These are phyloP conservation scores for Drosophila nr. perissopoda DNA, from an alignment of 2,888 invertebrate species.

Conservation along the genomic window DNA sequence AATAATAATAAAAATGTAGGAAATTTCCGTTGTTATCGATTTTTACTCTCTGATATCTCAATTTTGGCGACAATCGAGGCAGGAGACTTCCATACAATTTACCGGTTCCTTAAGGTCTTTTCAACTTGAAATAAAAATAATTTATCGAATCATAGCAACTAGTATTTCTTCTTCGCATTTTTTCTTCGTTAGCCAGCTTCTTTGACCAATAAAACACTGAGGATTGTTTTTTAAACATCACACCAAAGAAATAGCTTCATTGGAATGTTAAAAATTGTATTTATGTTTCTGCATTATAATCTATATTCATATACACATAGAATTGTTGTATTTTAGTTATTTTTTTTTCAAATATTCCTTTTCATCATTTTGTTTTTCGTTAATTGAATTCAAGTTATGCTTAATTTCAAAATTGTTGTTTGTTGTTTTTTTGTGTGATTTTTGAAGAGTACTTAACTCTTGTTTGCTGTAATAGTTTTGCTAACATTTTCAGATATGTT, in stretches of 20 bases:
- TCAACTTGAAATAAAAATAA: neutral
- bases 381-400: slow-evolving; percentile 50
- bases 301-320: slow-evolving; percentile 61
- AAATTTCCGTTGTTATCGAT: neutral
- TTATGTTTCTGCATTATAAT: slow-evolving; percentile 63
- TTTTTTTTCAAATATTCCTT: slow-evolving; percentile 24
- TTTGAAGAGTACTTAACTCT: slow-evolving; percentile 75
- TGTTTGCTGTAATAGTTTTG: slow-evolving; percentile 63
- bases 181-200: neutral
- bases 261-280: slow-evolving; percentile 84
- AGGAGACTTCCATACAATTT: neutral
- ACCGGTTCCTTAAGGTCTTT: neutral
- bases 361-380: slow-evolving; percentile 30
- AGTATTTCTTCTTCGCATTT: neutral
- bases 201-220: slow-evolving; percentile 22
- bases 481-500: slow-evolving; percentile 56
- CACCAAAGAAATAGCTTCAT: slow-evolving; percentile 82
- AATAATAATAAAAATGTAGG: neutral
- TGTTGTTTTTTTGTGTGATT: slow-evolving; percentile 68
- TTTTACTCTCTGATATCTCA: neutral
- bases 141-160: neutral
- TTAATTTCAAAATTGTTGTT: slow-evolving; percentile 34
- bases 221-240: slow-evolving; percentile 76
- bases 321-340: slow-evolving; percentile 29
- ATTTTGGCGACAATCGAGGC: neutral